Percentiles rank a stretch among this genome's conserved stretches.
These are phyloP conservation scores for Upupa epops DNA, from an alignment of 2,113 vertebrate genomes.

Conservation along the genomic window DNA sequence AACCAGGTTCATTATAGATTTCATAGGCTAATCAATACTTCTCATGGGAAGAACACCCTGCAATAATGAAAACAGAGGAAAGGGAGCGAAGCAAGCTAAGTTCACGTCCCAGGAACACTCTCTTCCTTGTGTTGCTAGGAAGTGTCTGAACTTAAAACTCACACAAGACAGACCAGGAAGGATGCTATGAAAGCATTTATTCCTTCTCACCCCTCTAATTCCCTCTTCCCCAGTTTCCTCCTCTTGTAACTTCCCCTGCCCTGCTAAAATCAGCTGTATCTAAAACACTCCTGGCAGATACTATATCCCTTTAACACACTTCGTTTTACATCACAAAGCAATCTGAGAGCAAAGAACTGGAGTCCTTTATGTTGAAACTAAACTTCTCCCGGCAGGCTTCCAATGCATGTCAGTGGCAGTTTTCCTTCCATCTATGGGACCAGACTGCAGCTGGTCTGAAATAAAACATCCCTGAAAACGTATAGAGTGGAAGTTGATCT, in stretches of 20 bases:
- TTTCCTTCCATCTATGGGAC: not conserved
- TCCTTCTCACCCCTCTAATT: not conserved
- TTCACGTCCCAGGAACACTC: not conserved
- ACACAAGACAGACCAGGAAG: not conserved
- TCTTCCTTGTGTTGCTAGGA: not conserved
- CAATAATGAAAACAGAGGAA: not conserved
- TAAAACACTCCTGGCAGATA: not conserved
- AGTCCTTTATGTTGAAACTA: accelerated
- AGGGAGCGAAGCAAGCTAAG: not conserved
- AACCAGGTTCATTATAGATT: not conserved
- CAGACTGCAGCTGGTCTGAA: not conserved
- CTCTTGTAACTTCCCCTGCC: not conserved
- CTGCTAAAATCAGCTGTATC: not conserved
- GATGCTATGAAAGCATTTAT: accelerated
- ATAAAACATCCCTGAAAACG: not conserved
- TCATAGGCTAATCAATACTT: not conserved
- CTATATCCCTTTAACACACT: not conserved
- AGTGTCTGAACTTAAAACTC: not conserved
- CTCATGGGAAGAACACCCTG: not conserved
- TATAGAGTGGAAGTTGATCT: not conserved
- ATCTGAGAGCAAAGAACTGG: not conserved
- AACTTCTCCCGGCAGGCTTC: not conserved
- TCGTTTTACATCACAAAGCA: not conserved
- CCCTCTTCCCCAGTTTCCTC: not conserved
- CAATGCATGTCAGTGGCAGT: not conserved